Base-by-base conservation (phyloP, 2,888 invertebrate species). In the Plutella xylostella region DNA sequence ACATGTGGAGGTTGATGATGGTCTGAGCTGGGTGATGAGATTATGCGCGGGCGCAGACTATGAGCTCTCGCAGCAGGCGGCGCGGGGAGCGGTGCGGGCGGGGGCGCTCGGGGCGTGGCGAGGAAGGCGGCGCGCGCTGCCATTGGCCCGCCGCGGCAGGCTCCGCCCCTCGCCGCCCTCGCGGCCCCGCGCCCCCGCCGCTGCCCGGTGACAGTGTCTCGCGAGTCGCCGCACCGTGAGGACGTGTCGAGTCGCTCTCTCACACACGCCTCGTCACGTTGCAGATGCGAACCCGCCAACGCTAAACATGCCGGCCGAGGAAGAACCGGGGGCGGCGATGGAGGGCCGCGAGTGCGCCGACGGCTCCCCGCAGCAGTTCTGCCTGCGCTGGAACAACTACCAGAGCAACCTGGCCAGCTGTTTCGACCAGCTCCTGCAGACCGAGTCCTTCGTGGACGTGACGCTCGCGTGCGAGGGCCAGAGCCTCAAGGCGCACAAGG, bases 301-400 rank as follows among this genome's bases (percentile, higher is more conserved):
- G 63, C 59, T 66, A 55, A 65, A 57, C 60, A 80, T 83, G 79
- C 82, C 80, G 68, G 78, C 80, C 67, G 80, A 80, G 72, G 80
- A 79, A 64, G 80, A 80, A 60, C 69, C 77, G 65, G 51, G 49
- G 45, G 72, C 72, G 68, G 69, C 69, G 55, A 72, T 72, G 79
- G 78, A 78, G 66, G 69, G 72, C 65, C 73, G 75, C 57, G 79
- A 76, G 44, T 57, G 62, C 54, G 63, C 57, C 60, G 69, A 70
- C 57, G 76, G 71, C 57, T 90, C 91, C 66, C 93, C 93, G 84
- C 94, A 94, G 85, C 94, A 94, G 72, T 95, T 94, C 80, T 95
- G 94, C 75, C 85, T 95, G 63, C 88, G 94, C 53, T 96, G 96
- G 96, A 96, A 96, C 86, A 95, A 96, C 78, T 96, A 95, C 77